These are phyloP conservation scores for Ametastegia equiseti DNA, from an alignment of 2,888 invertebrate species.

Conservation along the genomic window DNA sequence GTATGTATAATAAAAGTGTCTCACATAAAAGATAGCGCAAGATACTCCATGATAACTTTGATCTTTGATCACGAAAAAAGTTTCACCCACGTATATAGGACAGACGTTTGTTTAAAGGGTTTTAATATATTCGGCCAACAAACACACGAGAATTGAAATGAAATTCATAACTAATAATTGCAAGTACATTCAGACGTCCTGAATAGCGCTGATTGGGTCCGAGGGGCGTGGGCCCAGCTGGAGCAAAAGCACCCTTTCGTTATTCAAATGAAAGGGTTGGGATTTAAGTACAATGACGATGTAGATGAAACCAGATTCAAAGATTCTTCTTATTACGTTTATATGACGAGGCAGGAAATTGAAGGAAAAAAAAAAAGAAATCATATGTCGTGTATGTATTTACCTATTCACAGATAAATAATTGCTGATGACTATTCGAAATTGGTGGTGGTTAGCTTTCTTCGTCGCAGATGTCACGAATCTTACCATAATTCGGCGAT, in stretches of 20 bases:
- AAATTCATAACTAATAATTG: constrained; percentile 20
- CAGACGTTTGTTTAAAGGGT: not conserved
- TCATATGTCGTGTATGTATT: not conserved
- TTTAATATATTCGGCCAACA: constrained; percentile 7
- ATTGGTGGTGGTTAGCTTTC: not conserved
- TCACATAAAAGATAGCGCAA: not conserved
- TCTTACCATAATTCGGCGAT: not conserved
- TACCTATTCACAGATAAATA: not conserved
- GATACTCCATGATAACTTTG: not conserved
- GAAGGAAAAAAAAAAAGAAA: not conserved
- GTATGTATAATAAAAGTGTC: constrained; percentile 1
- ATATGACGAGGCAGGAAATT: not conserved
- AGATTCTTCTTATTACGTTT: not conserved
- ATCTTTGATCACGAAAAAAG: not conserved
- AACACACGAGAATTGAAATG: constrained; percentile 4
- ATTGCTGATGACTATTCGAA: too few species aligned
- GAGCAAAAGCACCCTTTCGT: constrained; percentile 10
- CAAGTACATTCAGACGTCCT: constrained; percentile 2
- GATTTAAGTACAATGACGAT: not conserved
- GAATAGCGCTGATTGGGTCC: constrained; percentile 26
- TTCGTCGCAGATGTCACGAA: not conserved
- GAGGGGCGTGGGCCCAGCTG: not conserved
- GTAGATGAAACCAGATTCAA: not conserved
- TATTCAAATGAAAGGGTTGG: constrained; percentile 5
- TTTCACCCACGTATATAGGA: not conserved